phyloP scores from a whole-genome alignment of 2,113 vertebrate genomes.

The Mirounga angustirostris region DNA sequence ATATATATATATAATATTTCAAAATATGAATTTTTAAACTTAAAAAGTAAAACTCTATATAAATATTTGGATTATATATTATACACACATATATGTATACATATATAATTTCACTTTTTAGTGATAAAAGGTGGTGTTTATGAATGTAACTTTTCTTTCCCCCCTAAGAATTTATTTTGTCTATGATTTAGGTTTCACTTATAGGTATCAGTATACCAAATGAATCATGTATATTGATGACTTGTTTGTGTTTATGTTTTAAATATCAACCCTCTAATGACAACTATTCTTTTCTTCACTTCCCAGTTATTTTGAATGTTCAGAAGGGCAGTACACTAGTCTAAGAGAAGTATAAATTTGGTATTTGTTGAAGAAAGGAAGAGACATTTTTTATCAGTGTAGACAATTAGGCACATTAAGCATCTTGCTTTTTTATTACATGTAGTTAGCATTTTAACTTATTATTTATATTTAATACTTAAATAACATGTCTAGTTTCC shows the following conservation, averaged over 20 bases:
- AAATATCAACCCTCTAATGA: neutral
- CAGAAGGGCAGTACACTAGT: neutral
- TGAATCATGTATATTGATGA: neutral
- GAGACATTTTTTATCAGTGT: neutral
- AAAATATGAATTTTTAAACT: neutral
- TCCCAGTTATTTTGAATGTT: neutral
- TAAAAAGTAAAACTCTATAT: neutral
- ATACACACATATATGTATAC: neutral
- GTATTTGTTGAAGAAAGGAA: neutral
- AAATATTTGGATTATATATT: neutral
- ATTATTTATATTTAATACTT: neutral
- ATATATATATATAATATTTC: neutral
- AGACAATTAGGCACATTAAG: neutral
- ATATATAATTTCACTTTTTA: neutral
- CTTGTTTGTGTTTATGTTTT: neutral
- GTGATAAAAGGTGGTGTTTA: neutral
- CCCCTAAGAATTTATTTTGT: neutral
- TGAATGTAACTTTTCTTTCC: neutral
- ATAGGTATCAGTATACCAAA: neutral
- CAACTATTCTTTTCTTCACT: neutral
- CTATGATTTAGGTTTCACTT: neutral
- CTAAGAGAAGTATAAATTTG: neutral
- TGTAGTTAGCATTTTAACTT: neutral
- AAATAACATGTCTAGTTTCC: neutral
- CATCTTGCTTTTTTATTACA: neutral